Base-by-base conservation (phyloP, 2,888 invertebrate species). In the Cabera pusaria region DNA sequence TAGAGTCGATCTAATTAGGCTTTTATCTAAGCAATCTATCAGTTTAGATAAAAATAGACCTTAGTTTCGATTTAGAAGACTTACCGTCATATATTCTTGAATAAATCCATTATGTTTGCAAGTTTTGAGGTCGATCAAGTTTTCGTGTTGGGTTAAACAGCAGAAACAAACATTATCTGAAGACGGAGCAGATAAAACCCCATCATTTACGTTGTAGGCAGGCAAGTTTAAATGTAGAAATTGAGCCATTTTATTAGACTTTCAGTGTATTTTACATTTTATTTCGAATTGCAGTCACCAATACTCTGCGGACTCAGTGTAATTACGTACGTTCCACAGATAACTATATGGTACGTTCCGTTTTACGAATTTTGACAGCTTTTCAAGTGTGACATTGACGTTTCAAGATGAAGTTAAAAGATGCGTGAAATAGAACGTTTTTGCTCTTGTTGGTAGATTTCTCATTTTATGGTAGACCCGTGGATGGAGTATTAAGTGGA, bases 51-150 rank as follows among this genome's bases (percentile, higher is more conserved):
- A 3, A 8, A 3, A 9, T 9, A 6, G 5, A 16, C 8, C 6
- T 19, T n/a, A 12, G 5, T 50, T 14, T 7, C 10, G 21, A 11
- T 25, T 2, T 5, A 8, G n/a, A 6, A 12, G 0, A 5, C 52
- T 67, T 58, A 76, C 82, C 74, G 67, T 59, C 3, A 44, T 38
- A 39, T 70, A 52, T 52, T 53, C 49, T 20, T 61, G 51, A 11
- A 82, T 52, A 56, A 74, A 59, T 5, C 34, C 37, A 1, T 52
- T 49, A 46, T 82, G 80, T 54, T 64, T 64, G 56, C 82, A 83
- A 6, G 54, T 62, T 24, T 38, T 6, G 1, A 77, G 36, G 4
- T 49, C 54, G 0, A 79, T 32, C 19, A 74, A 57, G 7, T 50
- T 17, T 2, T 21, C 43, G 22, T 60, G 58, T 64, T 63, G 47